Base-by-base conservation (phyloP, 2,888 invertebrate genomes). In the Rotaria socialis region DNA sequence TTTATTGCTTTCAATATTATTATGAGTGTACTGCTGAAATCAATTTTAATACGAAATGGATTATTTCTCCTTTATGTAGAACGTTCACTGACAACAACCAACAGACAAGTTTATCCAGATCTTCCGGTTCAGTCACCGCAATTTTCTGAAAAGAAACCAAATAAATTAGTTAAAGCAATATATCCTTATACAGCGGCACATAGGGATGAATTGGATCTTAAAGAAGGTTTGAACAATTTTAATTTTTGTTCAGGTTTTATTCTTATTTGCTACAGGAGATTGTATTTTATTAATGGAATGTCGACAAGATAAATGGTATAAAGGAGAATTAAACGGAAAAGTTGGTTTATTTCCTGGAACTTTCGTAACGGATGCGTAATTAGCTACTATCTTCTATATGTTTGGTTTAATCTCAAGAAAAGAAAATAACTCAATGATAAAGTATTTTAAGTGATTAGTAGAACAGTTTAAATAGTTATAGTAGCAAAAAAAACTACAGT, bases 281-380 rank as follows among this genome's bases (percentile, higher is more conserved):
- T 24, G 43, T 43, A 80, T 80, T 80, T 4, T 47, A 5, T 41
- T 80, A 24, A 43, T 80, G 24, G 43, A 47, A 24, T 1, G 10
- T 24, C 75, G 75, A 24, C 27, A 0, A 4, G 75, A 80, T 47
- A 19, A 43, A 43, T 80, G 75, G 75, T 80, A 19, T 10, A 80
- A n/a, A 47, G 75, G 75, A 41, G 10, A 19, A 10, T 24, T 80
- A 41, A 11, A 47, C 0, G 43, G 43, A 24, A 22, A 22, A 43
- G 10, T 24, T 80, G 75, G 75, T 80, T 47, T 80, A 80, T 80
- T 80, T 80, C 75, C 75, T 43, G 75, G 47, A 43, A 80, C 22
- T 80, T 7, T 16, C 47, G 75, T 80, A 6, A 47, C 43, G 47
- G 24, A 80, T 24, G n/a, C 22, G 22, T 80, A 24, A 80, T 67